Conservation (phyloP, 2,113 vertebrate genomes). For the Geothlypis trichas region DNA sequence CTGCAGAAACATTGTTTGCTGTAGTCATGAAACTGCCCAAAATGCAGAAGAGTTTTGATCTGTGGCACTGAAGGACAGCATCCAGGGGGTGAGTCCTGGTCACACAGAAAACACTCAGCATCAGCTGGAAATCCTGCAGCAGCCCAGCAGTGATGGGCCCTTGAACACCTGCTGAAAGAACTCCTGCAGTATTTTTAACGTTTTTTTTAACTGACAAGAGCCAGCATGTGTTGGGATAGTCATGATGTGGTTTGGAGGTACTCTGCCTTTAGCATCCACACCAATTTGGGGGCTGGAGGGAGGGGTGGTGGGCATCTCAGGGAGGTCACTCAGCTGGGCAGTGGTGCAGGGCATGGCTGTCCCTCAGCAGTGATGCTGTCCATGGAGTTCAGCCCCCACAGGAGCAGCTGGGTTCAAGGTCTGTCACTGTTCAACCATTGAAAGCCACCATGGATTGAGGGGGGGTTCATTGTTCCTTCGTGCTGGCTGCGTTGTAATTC, state of each 20-base stretch:
- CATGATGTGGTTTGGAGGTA: not conserved
- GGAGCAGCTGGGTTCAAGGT: not conserved
- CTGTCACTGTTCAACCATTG: not conserved
- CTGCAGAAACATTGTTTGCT: not conserved
- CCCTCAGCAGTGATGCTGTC: not conserved
- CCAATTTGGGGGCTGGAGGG: rapidly evolving
- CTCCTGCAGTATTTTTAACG: not conserved
- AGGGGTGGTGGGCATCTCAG: not conserved
- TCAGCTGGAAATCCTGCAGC: not conserved
- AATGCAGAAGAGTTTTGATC: not conserved
- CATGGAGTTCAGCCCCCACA: rapidly evolving
- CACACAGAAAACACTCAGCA: not conserved
- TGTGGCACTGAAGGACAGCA: not conserved
- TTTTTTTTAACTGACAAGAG: not conserved
- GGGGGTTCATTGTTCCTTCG: rapidly evolving
- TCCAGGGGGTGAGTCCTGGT: not conserved
- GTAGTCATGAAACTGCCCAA: not conserved
- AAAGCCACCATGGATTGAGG: not conserved
- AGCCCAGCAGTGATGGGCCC: not conserved
- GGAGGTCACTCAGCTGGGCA: not conserved
- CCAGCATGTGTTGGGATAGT: not conserved
- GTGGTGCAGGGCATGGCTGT: not conserved
- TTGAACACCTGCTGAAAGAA: not conserved
- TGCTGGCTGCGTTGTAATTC: rapidly evolving
- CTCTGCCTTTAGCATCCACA: not conserved